Percentiles rank a stretch among this genome's conserved stretches.
phyloP scores from a whole-genome alignment of 2,113 vertebrate species.

The Sciurus niger region DNA sequence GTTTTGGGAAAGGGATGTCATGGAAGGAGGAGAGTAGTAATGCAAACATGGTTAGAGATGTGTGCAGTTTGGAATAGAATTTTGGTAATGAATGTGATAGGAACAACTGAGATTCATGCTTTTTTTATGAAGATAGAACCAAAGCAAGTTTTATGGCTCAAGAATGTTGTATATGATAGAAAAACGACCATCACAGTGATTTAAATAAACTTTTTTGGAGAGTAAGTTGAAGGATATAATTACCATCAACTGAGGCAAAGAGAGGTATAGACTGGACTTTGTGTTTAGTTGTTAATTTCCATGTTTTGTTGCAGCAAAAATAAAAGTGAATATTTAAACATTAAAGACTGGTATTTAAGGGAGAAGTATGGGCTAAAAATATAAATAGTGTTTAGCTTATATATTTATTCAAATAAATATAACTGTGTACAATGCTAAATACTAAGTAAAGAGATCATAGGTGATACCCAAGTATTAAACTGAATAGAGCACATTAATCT shows the following conservation, averaged over 20 bases:
- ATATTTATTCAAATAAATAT: not conserved
- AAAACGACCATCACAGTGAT: not conserved
- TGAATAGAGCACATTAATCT: not conserved
- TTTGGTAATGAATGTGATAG: not conserved
- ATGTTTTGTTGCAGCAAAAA: not conserved
- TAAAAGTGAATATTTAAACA: not conserved
- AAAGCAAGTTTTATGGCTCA: not conserved
- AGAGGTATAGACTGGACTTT: not conserved
- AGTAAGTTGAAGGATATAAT: not conserved
- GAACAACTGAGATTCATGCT: not conserved
- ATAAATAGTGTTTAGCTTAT: not conserved
- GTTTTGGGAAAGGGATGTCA: accelerated
- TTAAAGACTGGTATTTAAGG: not conserved
- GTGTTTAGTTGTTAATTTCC: not conserved
- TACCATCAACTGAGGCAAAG: not conserved
- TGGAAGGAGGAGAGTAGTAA: not conserved
- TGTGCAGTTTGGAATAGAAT: not conserved
- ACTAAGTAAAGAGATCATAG: not conserved
- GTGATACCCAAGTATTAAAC: too few relatives aligned
- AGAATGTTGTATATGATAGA: not conserved
- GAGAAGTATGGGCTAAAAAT: not conserved
- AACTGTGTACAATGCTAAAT: not conserved
- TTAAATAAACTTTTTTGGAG: not conserved
- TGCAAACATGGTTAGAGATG: not conserved
- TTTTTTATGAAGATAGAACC: not conserved